These are phyloP conservation scores for Eleutherodactylus coqui DNA, from an alignment of 2,797 vertebrate genomes.

Conservation along the genomic window DNA sequence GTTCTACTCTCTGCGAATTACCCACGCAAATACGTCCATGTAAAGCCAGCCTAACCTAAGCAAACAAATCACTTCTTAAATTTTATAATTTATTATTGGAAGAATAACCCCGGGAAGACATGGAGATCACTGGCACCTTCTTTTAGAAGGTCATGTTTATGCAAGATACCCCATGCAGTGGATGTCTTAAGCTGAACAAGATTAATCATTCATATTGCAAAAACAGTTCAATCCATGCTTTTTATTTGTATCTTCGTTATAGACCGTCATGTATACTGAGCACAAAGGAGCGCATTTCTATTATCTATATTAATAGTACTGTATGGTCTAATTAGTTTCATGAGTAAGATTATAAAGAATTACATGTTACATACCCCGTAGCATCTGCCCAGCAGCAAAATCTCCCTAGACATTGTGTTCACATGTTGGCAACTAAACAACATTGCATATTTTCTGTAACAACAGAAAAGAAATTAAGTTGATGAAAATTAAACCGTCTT, in stretches of 20 bases:
- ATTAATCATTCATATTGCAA: neutral
- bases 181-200: neutral
- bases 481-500: conserved; percentile 48
- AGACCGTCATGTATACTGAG: neutral
- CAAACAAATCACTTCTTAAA: too few species aligned
- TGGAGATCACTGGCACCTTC: neutral
- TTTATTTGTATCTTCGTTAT: neutral
- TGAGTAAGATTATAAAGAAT: conserved; percentile 7
- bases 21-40: too few species aligned
- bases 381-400: conserved; percentile 12
- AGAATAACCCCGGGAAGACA: neutral
- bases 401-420: conserved; percentile 20
- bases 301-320: neutral
- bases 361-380: neutral
- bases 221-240: neutral
- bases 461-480: conserved; percentile 40
- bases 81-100: too few species aligned
- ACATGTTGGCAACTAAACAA: conserved; percentile 10
- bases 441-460: conserved; percentile 22
- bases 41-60: too few species aligned
- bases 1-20: too few species aligned
- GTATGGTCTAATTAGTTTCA: conserved; percentile 17
- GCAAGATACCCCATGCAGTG: neutral
- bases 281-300: neutral
- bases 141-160: neutral